phyloP scores from a whole-genome alignment of 2,888 invertebrate genomes.

The Hecatera dysodea region DNA sequence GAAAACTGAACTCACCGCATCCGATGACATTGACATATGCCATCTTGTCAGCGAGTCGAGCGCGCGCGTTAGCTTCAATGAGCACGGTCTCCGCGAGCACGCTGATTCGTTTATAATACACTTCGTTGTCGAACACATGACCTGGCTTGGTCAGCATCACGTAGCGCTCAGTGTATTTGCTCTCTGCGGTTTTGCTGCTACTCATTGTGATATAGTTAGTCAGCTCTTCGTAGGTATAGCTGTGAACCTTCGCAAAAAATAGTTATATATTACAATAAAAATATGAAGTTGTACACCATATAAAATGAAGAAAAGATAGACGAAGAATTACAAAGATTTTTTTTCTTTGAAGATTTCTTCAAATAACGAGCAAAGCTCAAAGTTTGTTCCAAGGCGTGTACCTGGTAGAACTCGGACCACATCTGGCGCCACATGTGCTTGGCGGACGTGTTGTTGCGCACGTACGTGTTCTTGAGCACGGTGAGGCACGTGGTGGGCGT shows the following conservation, averaged over 20 bases:
- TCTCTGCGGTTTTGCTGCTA: slow-evolving; percentile 72
- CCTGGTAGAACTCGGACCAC: slow-evolving; percentile 87
- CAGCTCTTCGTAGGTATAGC: slow-evolving; percentile 80
- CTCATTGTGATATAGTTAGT: slow-evolving; percentile 76
- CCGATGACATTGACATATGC: slow-evolving; percentile 93
- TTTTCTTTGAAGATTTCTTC: too few relatives aligned
- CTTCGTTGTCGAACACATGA: slow-evolving; percentile 82
- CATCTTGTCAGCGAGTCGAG: slow-evolving; percentile 82
- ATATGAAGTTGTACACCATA: too few relatives aligned
- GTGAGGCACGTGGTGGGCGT: slow-evolving; percentile 86
- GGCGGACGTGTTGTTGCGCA: slow-evolving; percentile 80
- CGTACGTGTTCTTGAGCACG: slow-evolving; percentile 84
- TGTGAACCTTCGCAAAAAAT: slow-evolving; percentile 75
- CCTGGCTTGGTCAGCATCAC: slow-evolving; percentile 67
- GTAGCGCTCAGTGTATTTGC: slow-evolving; percentile 78
- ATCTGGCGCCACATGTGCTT: slow-evolving; percentile 85
- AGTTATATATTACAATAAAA: too few relatives aligned
- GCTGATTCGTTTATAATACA: slow-evolving; percentile 88
- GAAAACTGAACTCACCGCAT: slow-evolving; percentile 62
- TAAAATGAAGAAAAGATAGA: too few relatives aligned
- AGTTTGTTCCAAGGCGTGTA: slow-evolving; percentile 36
- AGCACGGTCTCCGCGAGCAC: slow-evolving; percentile 92
- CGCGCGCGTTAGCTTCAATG: slow-evolving; percentile 92
- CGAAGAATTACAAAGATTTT: too few relatives aligned
- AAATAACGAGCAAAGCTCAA: too few relatives aligned